Conservation (phyloP, 1,140 invertebrate species). For the Zaprionus africanus region DNA sequence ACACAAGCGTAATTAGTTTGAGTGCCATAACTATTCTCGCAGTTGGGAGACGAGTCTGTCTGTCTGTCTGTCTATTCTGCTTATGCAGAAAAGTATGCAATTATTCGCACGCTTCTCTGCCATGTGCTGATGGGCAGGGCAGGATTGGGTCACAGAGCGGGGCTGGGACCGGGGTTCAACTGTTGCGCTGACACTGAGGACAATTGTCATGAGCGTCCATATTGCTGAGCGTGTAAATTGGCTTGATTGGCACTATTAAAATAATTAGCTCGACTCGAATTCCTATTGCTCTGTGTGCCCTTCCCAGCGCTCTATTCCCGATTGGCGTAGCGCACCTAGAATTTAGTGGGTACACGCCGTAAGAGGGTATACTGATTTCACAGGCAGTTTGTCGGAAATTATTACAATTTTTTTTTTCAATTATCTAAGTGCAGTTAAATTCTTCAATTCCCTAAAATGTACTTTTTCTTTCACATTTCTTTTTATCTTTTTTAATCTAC, state of each 20-base stretch:
- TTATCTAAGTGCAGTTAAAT: too few species aligned
- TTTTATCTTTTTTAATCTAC: too few species aligned
- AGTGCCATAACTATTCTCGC: slow-evolving; percentile 52
- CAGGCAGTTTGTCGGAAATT: too few species aligned
- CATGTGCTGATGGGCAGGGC: not conserved
- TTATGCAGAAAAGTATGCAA: slow-evolving; percentile 64
- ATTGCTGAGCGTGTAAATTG: slow-evolving; percentile 48
- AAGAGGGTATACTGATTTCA: not conserved
- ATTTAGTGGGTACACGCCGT: not conserved
- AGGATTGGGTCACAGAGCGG: not conserved
- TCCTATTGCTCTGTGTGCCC: not conserved
- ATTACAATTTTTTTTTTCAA: too few species aligned
- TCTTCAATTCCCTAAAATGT: too few species aligned
- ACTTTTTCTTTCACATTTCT: too few species aligned
- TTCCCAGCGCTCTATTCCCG: slow-evolving; percentile 26
- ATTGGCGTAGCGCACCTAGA: slow-evolving; percentile 20
- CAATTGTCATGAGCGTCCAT: slow-evolving; percentile 26
- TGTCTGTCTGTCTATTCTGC: slow-evolving; percentile 1
- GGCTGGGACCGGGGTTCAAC: slow-evolving; percentile 19
- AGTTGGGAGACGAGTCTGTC: not conserved
- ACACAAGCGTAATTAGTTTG: slow-evolving; percentile 61
- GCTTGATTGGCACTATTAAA: slow-evolving; percentile 74
- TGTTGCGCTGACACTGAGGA: slow-evolving; percentile 52
- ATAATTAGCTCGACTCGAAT: slow-evolving; percentile 59
- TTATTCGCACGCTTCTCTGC: slow-evolving; percentile 63